Percentiles rank a stretch among this genome's conserved stretches.
Conservation (phyloP, 2,113 vertebrate genomes). For the Chrysemys picta region DNA sequence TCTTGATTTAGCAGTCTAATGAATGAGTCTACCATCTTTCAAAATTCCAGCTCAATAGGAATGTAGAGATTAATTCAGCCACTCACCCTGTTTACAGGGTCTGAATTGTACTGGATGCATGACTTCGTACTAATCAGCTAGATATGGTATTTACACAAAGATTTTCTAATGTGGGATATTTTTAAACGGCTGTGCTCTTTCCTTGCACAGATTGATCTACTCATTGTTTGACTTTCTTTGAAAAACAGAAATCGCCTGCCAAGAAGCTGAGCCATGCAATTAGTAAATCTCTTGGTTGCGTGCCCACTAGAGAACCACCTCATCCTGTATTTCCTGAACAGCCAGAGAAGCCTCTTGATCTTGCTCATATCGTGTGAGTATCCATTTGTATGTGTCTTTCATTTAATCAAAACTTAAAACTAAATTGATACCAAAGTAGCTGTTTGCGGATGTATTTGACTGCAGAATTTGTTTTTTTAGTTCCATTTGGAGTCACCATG, state of each 20-base stretch:
- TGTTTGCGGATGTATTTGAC: fast-evolving
- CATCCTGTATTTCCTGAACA: slow-evolving; percentile 95
- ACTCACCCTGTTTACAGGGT: not conserved
- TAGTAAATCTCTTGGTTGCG: slow-evolving; percentile 95
- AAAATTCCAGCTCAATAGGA: fast-evolving
- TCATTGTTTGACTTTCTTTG: not conserved
- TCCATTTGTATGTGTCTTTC: fast-evolving
- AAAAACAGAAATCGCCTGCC: slow-evolving; percentile 93
- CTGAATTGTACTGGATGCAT: not conserved
- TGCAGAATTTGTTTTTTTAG: fast-evolving
- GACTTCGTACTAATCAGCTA: not conserved
- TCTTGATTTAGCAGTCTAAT: fast-evolving
- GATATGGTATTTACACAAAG: fast-evolving
- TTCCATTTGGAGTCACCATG: not conserved
- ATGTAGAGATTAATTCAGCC: not conserved
- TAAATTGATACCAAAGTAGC: fast-evolving
- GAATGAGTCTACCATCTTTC: not conserved
- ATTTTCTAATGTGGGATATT: fast-evolving
- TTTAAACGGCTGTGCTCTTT: not conserved
- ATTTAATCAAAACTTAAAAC: fast-evolving
- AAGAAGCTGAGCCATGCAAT: slow-evolving; percentile 99
- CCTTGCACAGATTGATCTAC: fast-evolving
- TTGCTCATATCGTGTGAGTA: slow-evolving; percentile 93
- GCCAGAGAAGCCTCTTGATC: slow-evolving; percentile 93
- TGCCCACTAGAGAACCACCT: slow-evolving; percentile 93